Base-by-base conservation (phyloP, 2,113 vertebrate genomes). In the Motacilla tschutschensis region DNA sequence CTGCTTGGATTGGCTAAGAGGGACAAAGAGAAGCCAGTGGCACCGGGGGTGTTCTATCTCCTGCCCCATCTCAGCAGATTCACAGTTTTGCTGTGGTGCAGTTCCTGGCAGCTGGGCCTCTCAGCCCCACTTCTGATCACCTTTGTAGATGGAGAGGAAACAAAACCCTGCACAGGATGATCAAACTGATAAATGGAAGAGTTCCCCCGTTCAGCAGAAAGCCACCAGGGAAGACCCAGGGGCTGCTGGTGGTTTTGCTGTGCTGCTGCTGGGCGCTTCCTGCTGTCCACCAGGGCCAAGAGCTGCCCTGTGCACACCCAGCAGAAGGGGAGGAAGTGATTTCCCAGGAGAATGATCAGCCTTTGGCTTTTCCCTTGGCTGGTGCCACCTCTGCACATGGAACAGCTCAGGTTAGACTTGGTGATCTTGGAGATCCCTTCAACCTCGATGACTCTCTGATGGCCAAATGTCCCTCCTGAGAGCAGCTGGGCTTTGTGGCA, bases 81-180 rank as follows among this genome's bases (percentile, higher is more conserved):
- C 51, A 62, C 28, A 3, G 14, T 36, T 74, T n/a, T 46, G 48
- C 38, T 43, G 72, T 6, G 48, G 48, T 20, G 17, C 8, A 26
- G 35, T 43, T 31, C 29, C 82, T 83, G 70, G 60, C 31, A 57
- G 54, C 17, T 28, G 20, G 31, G 24, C 9, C 18, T 53, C 13
- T 22, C 70, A 44, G 40, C 48, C 60, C 78, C 33, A 31, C 18
- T 54, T 73, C 65, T 80, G 51, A 41, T 62, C 80, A 85, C 77
- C 87, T 89, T 54, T 67, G 63, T 26, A 46, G 75, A 44, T 1
- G 12, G 3, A 78, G 53, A 90, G 84, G 78, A 93, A 94, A 78
- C 53, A 54, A 63, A 84, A 25, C 41, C 57, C 44, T 43, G 25
- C 50, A 82, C 82, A 87, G 90, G 90, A 89, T 84, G 91, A 93